These are phyloP conservation scores for Corythornis cristatus DNA, from an alignment of 2,113 vertebrate species.

Conservation along the genomic window DNA sequence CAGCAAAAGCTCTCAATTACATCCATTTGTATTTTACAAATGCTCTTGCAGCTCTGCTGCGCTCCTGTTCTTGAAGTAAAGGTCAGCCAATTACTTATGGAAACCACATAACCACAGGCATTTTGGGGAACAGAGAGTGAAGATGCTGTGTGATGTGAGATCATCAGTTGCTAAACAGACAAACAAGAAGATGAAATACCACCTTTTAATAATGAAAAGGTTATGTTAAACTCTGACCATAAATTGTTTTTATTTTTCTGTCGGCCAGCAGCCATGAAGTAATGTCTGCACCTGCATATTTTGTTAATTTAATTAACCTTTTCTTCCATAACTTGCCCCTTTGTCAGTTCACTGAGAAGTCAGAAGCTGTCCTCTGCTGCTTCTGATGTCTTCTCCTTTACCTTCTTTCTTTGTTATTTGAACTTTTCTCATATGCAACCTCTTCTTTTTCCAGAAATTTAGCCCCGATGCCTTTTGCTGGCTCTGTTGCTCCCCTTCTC, in stretches of 20 bases:
- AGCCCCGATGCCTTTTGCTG: not conserved
- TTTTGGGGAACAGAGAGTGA: not conserved
- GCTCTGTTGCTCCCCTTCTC: not conserved
- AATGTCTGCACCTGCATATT: not conserved
- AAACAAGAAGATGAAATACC: conserved; percentile 8
- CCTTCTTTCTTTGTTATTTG: not conserved
- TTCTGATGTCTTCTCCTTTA: not conserved
- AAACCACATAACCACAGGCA: not conserved
- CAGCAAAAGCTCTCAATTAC: not conserved
- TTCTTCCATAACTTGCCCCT: not conserved
- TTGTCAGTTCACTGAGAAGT: not conserved
- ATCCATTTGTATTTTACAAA: not conserved
- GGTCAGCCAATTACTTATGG: conserved; percentile 26
- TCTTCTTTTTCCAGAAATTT: not conserved
- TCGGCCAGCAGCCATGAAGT: not conserved
- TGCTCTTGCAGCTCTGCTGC: not conserved
- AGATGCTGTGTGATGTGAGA: not conserved
- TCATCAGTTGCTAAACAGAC: not conserved
- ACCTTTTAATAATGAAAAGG: conserved; percentile 36
- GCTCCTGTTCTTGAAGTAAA: conserved; percentile 11
- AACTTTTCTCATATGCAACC: not conserved
- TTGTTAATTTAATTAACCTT: conserved; percentile 15
- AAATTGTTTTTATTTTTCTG: not conserved
- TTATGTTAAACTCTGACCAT: conserved; percentile 17
- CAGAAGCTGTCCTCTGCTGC: not conserved